Evolutionary conservation across 1,140 invertebrate genomes (phyloP).

Genomic region (Whitmania pigra): DNA sequence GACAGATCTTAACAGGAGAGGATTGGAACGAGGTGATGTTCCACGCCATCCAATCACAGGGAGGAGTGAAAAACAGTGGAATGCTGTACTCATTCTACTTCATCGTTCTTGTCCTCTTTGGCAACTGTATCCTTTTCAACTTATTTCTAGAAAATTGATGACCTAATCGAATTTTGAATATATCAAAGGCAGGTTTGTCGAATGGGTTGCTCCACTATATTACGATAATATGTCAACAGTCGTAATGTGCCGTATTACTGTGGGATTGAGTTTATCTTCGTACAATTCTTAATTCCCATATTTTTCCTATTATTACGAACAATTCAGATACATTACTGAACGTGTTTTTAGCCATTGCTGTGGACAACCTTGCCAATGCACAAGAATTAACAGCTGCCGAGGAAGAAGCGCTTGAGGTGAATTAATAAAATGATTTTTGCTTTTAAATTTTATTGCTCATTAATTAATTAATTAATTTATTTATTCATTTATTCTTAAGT

Average conservation of each 20-base stretch:
- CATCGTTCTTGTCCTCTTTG: conserved; percentile 95
- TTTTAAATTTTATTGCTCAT: too few relatives aligned
- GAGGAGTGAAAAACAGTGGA: conserved; percentile 64
- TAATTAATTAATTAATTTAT: not conserved
- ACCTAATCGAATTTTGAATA: not conserved
- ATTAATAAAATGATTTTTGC: too few relatives aligned
- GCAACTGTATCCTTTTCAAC: conserved; percentile 60
- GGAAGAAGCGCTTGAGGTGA: conserved; percentile 8
- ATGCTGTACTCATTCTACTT: conserved; percentile 98
- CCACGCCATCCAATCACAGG: conserved; percentile 86
- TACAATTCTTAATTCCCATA: not conserved
- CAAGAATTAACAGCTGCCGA: conserved; percentile 21
- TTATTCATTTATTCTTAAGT: not conserved
- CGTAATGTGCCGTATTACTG: too few relatives aligned
- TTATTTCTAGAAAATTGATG: not conserved
- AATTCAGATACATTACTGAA: conserved; percentile 73
- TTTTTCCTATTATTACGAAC: not conserved
- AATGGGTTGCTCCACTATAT: too few relatives aligned
- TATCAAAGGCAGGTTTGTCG: not conserved
- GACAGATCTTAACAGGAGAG: conserved; percentile 93
- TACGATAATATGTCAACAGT: too few relatives aligned
- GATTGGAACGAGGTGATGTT: conserved; percentile 99
- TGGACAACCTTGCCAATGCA: conserved; percentile 25
- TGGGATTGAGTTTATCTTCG: too few relatives aligned
- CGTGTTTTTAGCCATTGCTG: conserved; percentile 99